Percentiles rank a stretch among this genome's conserved stretches.
phyloP scores from a whole-genome alignment of 2,113 vertebrate genomes.

The Capreolus pygargus region DNA sequence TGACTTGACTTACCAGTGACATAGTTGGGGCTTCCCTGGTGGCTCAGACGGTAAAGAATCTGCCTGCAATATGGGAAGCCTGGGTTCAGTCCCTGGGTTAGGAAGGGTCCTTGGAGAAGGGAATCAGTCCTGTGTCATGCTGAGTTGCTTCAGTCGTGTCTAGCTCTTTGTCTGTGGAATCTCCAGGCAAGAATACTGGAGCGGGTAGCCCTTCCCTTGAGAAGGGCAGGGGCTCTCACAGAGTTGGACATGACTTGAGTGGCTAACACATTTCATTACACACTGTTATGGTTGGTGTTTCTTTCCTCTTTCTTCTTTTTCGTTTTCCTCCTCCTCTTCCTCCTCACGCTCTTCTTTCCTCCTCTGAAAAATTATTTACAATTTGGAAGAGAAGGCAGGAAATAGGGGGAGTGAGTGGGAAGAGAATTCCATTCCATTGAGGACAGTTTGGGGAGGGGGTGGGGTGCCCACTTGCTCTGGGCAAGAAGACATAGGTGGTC shows the following conservation, averaged over 20 bases:
- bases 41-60: not conserved
- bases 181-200: not conserved
- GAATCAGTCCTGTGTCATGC: not conserved
- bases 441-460: not conserved
- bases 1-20: not conserved
- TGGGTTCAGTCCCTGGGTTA: not conserved
- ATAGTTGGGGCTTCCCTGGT: not conserved
- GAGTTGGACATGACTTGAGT: not conserved
- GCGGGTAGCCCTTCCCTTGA: not conserved
- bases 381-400: not conserved
- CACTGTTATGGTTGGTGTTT: not conserved
- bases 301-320: not conserved
- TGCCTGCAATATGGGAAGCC: not conserved
- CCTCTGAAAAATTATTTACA: not conserved
- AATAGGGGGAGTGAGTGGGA: not conserved
- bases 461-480: not conserved
- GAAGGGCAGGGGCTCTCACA: not conserved
- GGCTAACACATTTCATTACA: not conserved
- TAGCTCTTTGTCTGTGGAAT: not conserved
- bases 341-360: not conserved
- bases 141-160: accelerated
- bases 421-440: not conserved
- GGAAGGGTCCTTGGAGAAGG: not conserved
- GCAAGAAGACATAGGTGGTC: not conserved
- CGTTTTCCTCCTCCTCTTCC: not conserved